Evolutionary conservation across 2,888 invertebrate species (phyloP).

Genomic region (Drosophila histrio): DNA sequence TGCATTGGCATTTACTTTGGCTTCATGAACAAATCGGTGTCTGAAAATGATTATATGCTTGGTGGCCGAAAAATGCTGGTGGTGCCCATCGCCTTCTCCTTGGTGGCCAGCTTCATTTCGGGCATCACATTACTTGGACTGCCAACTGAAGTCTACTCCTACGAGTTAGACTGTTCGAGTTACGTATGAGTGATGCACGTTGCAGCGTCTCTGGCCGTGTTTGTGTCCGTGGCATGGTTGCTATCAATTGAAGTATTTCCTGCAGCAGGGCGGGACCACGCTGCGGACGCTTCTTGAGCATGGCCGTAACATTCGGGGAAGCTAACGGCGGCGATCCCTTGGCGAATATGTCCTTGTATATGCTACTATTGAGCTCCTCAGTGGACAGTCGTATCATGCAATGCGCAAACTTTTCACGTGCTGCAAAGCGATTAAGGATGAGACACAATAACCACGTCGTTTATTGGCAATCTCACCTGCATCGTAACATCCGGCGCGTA

Average conservation of each 20-base stretch:
- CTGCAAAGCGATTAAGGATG: constrained; percentile 38
- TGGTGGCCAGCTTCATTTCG: constrained; percentile 92
- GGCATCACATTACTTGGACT: constrained; percentile 91
- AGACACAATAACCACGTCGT: neutral
- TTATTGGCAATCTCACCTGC: constrained; percentile 85
- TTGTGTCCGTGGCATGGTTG: constrained; percentile 83
- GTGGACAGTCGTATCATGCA: constrained; percentile 81
- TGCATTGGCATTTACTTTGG: constrained; percentile 92
- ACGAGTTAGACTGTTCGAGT: constrained; percentile 86
- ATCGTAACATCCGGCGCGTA: constrained; percentile 91
- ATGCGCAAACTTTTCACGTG: constrained; percentile 83
- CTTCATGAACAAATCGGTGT: constrained; percentile 87
- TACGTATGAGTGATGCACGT: constrained; percentile 81
- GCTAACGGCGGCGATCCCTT: constrained; percentile 2
- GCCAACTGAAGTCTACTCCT: constrained; percentile 92
- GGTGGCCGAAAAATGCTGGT: constrained; percentile 92
- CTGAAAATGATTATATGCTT: constrained; percentile 91
- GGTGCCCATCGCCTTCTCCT: constrained; percentile 91
- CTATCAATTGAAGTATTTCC: constrained; percentile 89
- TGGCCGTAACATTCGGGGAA: neutral
- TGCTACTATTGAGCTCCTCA: constrained; percentile 70
- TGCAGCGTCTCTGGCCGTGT: constrained; percentile 81
- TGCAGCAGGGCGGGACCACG: constrained; percentile 88
- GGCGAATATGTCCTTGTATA: constrained; percentile 66
- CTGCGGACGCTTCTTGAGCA: constrained; percentile 84